Conservation (phyloP, 2,113 vertebrate genomes). For the Pleuronectes platessa region DNA sequence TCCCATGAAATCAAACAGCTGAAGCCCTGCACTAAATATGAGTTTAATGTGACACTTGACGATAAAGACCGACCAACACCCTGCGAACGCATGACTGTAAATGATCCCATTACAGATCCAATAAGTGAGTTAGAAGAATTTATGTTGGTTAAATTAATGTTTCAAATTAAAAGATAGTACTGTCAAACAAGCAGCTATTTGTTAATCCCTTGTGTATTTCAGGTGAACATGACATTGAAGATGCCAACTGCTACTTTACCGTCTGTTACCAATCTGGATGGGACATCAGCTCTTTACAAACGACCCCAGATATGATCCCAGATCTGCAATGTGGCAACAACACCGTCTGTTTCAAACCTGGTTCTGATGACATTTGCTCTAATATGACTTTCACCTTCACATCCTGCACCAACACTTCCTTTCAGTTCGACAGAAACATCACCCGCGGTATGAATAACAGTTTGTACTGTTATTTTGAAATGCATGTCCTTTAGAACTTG, state of each 20-base stretch:
- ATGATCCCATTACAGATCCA: too few species aligned
- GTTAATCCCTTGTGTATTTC: slow-evolving; percentile 34
- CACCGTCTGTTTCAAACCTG: neutral
- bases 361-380: slow-evolving; percentile 21
- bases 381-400: neutral
- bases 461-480: neutral
- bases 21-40: too few species aligned
- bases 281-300: slow-evolving; percentile 16
- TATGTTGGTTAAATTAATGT: too few species aligned
- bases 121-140: too few species aligned
- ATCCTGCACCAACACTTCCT: neutral
- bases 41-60: too few species aligned
- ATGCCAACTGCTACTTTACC: accelerated
- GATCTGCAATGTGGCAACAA: too few species aligned
- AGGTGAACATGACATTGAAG: neutral
- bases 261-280: slow-evolving; percentile 28
- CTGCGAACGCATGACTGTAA: too few species aligned
- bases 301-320: too few species aligned
- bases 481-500: neutral
- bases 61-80: too few species aligned
- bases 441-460: slow-evolving; percentile 47
- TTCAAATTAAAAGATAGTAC: neutral
- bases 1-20: too few species aligned
- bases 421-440: accelerated
- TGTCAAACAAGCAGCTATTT: neutral